Evolutionary conservation across 1,140 invertebrate species (phyloP), one percentile per base, ranked within the genome.

Genomic region (Cyclargus thomasi): DNA sequence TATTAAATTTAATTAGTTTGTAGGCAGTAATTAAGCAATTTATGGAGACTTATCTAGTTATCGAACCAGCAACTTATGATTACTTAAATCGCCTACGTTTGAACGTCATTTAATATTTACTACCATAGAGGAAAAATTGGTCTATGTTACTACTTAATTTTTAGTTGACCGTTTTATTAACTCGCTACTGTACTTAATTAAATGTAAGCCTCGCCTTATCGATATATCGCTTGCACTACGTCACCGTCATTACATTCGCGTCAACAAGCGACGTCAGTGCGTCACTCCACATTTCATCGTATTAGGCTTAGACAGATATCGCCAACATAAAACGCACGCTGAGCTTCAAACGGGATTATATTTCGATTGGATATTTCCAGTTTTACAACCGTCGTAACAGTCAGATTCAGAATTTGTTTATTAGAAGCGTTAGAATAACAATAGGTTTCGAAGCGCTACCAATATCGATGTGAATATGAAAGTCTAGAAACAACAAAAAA

Each of bases 231-330:
- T 69, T 63, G 0, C 18, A 66, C 1, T 78, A 67, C 35, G 14
- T 7, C 0, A 70, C 64, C 18, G 17, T 5, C 69, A 18, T 75
- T 68, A 75, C 29, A 17, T 67, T 65, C 64, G 67, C 53, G 64
- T 73, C 79, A 68, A 77, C 80, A 79, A 80, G 68, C 65, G 59
- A 67, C 68, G 59, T 68, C 68, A 70, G 65, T 70, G 69, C 77
- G 70, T 80, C 74, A 81, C 70, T 79, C 76, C 76, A 77, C 81
- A 83, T 85, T 85, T 87, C 78, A 83, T 82, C 70, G 82, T 78
- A 82, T 85, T 83, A 84, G 82, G 81, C 82, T 82, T 81, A 85
- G 83, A 88, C 85, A 86, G 82, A 86, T 88, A 86, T 86, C 78
- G 74, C 79, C 69, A 70, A 78, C 82, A 85, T 88, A 86, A 88